These are phyloP conservation scores for Hippocampus barbouri DNA, from an alignment of 2,113 vertebrate genomes.

Conservation along the genomic window DNA sequence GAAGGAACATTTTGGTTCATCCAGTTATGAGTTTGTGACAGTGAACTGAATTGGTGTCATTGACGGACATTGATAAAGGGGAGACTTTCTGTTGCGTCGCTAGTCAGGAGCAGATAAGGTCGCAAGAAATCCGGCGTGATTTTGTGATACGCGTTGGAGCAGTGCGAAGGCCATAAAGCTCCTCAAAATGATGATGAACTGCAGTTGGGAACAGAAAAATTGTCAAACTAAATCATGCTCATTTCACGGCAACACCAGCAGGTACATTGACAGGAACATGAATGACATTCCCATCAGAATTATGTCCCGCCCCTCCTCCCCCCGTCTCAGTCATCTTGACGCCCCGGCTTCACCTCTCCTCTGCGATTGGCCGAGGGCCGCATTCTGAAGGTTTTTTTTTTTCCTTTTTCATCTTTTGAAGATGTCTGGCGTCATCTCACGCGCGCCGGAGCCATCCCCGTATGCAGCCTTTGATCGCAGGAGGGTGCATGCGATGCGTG, in stretches of 20 bases:
- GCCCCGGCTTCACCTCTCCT: not conserved
- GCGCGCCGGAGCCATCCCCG: not conserved
- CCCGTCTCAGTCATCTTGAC: not conserved
- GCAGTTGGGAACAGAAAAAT: too few species aligned
- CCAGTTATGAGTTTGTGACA: too few species aligned
- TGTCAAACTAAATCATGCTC: not conserved
- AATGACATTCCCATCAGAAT: constrained; percentile 1
- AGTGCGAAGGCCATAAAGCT: too few species aligned
- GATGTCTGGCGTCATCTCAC: not conserved
- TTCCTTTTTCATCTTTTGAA: constrained; percentile 1
- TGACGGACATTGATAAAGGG: too few species aligned
- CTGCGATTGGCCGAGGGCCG: not conserved
- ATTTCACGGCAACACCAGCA: not conserved
- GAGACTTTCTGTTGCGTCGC: too few species aligned
- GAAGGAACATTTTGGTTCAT: too few species aligned
- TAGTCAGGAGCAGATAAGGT: too few species aligned
- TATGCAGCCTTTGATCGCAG: not conserved
- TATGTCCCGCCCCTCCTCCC: not conserved
- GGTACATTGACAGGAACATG: not conserved
- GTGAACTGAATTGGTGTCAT: too few species aligned
- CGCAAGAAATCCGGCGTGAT: too few species aligned
- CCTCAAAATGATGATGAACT: too few species aligned
- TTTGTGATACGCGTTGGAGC: too few species aligned
- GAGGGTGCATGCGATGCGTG: not conserved
- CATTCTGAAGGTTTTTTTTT: not conserved